These are phyloP conservation scores for Epistrophe grossulariae DNA, from an alignment of 2,888 invertebrate genomes.

Conservation along the genomic window DNA sequence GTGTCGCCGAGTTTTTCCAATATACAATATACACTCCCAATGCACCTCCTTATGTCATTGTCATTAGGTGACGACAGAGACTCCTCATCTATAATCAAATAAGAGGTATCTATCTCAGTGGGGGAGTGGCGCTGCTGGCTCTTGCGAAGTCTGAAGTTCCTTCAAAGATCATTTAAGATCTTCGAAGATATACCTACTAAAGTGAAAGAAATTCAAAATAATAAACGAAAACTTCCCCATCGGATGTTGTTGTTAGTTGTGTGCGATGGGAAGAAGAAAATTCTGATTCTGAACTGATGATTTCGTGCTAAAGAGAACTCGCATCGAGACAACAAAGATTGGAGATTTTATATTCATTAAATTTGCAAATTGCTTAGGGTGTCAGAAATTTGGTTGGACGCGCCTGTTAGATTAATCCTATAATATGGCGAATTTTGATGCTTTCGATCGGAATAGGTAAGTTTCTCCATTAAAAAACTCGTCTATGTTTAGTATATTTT, in stretches of 20 bases:
- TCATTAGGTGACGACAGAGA: conserved; percentile 9
- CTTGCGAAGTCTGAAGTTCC: not conserved
- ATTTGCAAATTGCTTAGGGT: not conserved
- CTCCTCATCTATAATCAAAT: not conserved
- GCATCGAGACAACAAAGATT: not conserved
- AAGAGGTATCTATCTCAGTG: conserved; percentile 20
- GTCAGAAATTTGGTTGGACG: conserved; percentile 1
- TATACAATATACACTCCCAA: not conserved
- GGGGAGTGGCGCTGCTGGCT: conserved; percentile 22
- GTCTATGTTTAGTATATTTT: not conserved
- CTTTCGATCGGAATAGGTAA: conserved; percentile 81
- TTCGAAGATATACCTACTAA: not conserved
- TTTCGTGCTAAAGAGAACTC: not conserved
- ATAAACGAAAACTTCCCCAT: not conserved
- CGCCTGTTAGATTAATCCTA: not conserved
- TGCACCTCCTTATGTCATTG: conserved; percentile 14
- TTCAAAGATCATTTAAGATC: conserved; percentile 11
- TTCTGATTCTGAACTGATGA: not conserved
- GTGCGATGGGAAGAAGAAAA: not conserved
- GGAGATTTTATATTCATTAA: not conserved
- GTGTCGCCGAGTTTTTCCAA: conserved; percentile 8
- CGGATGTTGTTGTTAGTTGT: not conserved
- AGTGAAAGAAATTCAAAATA: not conserved
- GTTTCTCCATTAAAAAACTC: conserved; percentile 14
- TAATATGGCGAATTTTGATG: conserved; percentile 83